Base-by-base conservation (phyloP, 2,888 invertebrate species). In the Macrosoma leucophasiata region DNA sequence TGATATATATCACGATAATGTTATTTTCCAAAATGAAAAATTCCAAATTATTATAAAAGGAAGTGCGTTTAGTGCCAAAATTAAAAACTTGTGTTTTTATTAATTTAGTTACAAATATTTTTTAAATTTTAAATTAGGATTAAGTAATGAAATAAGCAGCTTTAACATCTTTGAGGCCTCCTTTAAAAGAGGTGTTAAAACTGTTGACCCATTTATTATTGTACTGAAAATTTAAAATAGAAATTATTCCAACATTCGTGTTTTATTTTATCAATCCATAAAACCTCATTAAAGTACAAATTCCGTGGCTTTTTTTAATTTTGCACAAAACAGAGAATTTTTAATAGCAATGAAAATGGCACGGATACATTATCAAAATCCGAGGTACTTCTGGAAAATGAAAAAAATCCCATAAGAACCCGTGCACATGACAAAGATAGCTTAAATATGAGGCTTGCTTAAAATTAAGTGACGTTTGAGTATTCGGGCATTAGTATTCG, bases 141-240 rank as follows among this genome's bases (percentile, higher is more conserved):
- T 62, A 66, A n/a, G n/a, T n/a, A n/a, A 46, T 44, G 57, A 60
- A 46, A 52, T 43, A 58, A 72, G 76, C 81, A 74, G 77, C 62
- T 79, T 81, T 75, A 61, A 72, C 77, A 77, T 72, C 77, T 73
- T 61, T 50, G 37, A 53, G 46, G 67, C 74, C 74, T 75, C 78
- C 71, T 52, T 48, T 46, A 47, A 52, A 50, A 45, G 58, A 68
- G 78, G 78, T 76, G 79, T 72, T 55, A 55, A 74, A 78, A 67
- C 79, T 82, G 81, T 84, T 79, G 64, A 67, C 61, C 58, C 52
- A 73, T 75, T 75, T 75, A 77, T 74, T 69, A 78, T 66, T 75
- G 70, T 78, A 77, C 61, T 71, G 61, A 79, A 50, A 58, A 70
- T 62, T 70, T 70, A 73, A 60, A 73, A 74, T 77, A 81, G 75